A percentile compares a stretch with the other conserved stretches of the same genome.
Conservation (phyloP, 2,113 vertebrate genomes). For the Callipepla californica region DNA sequence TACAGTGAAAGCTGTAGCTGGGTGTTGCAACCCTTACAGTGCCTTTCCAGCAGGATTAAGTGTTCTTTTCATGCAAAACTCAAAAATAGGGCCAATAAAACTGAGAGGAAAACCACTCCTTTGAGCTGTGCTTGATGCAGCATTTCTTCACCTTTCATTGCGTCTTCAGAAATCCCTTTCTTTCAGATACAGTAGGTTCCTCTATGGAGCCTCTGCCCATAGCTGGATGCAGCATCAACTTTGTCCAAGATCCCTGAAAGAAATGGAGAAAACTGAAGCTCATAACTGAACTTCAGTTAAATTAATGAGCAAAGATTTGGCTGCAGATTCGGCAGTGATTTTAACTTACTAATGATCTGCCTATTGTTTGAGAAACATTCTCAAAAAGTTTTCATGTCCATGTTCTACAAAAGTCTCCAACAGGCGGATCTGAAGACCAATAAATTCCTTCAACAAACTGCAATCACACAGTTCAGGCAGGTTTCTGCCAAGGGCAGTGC, state of each 20-base stretch:
- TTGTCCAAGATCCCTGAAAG: background rate
- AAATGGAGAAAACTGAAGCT: background rate
- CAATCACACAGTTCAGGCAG: background rate
- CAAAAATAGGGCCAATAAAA: background rate
- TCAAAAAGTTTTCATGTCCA: background rate
- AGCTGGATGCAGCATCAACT: background rate
- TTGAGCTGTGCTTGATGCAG: background rate
- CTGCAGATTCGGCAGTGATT: background rate
- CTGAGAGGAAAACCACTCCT: background rate
- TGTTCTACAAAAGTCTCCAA: background rate
- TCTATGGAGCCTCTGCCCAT: background rate
- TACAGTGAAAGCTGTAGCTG: background rate
- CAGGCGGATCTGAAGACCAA: background rate
- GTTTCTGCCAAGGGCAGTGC: background rate
- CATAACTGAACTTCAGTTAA: background rate
- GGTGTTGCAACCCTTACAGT: background rate
- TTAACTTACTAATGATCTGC: background rate
- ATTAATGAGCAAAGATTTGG: background rate
- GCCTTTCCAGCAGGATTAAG: slow-evolving; percentile 44
- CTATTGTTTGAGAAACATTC: background rate
- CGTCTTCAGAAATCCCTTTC: background rate
- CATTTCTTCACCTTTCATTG: fast-evolving
- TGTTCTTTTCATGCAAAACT: slow-evolving; percentile 17
- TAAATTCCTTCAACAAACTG: background rate
- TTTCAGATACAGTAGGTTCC: background rate